phyloP scores from a whole-genome alignment of 1,140 invertebrate genomes.

The Drosophila leontia region DNA sequence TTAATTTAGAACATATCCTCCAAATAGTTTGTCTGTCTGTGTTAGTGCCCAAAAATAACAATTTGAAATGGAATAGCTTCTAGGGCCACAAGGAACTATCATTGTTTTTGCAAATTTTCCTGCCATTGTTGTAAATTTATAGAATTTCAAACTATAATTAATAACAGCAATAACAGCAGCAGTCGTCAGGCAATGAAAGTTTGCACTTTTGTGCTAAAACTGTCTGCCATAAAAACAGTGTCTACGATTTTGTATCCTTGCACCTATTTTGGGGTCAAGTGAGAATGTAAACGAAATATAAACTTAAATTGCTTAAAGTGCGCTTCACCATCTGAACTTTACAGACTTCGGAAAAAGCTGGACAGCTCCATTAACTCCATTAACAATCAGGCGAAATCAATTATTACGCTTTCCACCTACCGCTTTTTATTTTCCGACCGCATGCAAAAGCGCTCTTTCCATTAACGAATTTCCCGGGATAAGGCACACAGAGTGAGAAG shows the following conservation, averaged over 20 bases:
- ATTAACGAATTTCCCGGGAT: constrained; percentile 37
- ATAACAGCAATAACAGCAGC: constrained; percentile 42
- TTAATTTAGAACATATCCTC: neutral
- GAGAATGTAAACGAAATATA: constrained; percentile 4
- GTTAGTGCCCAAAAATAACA: constrained; percentile 11
- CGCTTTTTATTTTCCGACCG: constrained; percentile 32
- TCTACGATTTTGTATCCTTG: neutral
- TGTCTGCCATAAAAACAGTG: neutral
- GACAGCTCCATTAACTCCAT: constrained; percentile 63
- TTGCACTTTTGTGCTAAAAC: constrained; percentile 49
- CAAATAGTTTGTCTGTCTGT: constrained; percentile 4
- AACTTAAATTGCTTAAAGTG: constrained; percentile 21
- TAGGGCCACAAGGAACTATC: neutral
- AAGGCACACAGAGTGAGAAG: neutral
- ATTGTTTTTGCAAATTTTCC: constrained; percentile 22
- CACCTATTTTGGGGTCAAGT: neutral
- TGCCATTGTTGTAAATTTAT: constrained; percentile 64
- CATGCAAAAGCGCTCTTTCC: constrained; percentile 48
- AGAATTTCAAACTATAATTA: constrained; percentile 78
- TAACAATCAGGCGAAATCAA: constrained; percentile 66
- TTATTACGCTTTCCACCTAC: constrained; percentile 56
- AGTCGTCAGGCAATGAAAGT: constrained; percentile 48
- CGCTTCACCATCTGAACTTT: neutral
- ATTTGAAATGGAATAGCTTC: constrained; percentile 15
- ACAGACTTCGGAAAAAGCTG: constrained; percentile 1